Base-by-base conservation (phyloP, 2,888 invertebrate species). In the Dicyrtomina minuta region DNA sequence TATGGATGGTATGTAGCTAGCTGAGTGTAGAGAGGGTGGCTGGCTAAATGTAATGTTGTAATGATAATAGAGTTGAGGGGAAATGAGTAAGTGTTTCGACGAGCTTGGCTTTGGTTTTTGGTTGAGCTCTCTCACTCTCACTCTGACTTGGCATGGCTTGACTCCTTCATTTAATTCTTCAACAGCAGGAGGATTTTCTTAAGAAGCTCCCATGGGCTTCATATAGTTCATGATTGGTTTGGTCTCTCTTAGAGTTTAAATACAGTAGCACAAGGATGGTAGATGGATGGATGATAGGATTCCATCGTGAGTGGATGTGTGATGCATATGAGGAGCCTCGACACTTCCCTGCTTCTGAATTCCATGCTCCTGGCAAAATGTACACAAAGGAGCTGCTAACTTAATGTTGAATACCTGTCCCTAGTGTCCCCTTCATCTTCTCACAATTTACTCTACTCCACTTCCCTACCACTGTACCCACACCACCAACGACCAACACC, bases 281-380 rank as follows among this genome's bases (percentile, higher is more conserved):
- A 17, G 15, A 49, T 33, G 24, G n/a, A n/a, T n/a, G 13, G 39
- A 41, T 6, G 41, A 60, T 43, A 43, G 27, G 49, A 62, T 62
- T 62, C 62, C 62, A 49, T 62, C 62, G 49, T 62, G 62, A 62
- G 26, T 61, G 13, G 8, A 10, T 61, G 62, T 62, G 49, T 46
- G 68, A 69, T 69, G 68, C 64, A 62, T 69, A 69, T 58, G 49
- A 62, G 64, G 46, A 44, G 46, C 49, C 64, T 69, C 64, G 68
- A 69, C 68, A 69, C 68, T 69, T 69, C 64, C 64, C 68, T 69
- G 68, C 68, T 69, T 69, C 68, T 69, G 68, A 62, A 69, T 69
- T 64, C 39, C 56, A 69, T 64, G 64, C 64, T 58, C 39, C 64
- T 69, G 68, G 68, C 68, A 51, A 67, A 26, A 15, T 12, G 15